Conservation (phyloP, 2,113 vertebrate genomes). For the Pimephales promelas region DNA sequence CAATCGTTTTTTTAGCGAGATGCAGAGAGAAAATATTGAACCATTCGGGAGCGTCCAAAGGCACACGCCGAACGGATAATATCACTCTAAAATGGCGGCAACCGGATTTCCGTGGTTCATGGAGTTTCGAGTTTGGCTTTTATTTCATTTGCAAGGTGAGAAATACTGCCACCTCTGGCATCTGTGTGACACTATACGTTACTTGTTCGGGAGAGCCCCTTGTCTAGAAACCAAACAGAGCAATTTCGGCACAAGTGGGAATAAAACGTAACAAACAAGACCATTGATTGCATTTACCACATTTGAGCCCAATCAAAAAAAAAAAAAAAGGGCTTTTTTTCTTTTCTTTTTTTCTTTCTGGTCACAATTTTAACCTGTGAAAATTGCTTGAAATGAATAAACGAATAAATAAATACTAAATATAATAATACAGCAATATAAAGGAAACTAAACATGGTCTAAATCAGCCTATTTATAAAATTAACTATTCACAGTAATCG, state of each 20-base stretch:
- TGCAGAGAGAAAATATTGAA: neutral
- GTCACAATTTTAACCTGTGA: no score
- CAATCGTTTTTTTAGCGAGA: neutral
- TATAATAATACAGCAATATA: neutral
- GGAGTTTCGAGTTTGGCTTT: neutral
- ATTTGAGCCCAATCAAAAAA: neutral
- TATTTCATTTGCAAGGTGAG: neutral
- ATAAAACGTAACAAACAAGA: neutral
- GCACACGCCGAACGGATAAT: conserved; percentile 1
- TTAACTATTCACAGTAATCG: neutral
- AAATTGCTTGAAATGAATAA: neutral
- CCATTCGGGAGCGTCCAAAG: neutral
- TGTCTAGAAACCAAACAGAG: neutral
- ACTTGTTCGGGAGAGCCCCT: neutral
- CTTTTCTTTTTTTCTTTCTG: no score
- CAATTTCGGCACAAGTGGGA: neutral
- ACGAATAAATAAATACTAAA: neutral
- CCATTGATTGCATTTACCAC: neutral
- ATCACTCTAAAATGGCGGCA: conserved; percentile 76
- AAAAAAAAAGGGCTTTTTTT: no score
- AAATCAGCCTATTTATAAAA: neutral
- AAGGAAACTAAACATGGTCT: neutral
- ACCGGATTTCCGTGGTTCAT: conserved; percentile 55
- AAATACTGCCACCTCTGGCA: conserved; percentile 7
- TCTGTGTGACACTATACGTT: neutral